These are phyloP conservation scores for Poecilia velifera DNA, from an alignment of 2,797 vertebrate species.

Conservation along the genomic window DNA sequence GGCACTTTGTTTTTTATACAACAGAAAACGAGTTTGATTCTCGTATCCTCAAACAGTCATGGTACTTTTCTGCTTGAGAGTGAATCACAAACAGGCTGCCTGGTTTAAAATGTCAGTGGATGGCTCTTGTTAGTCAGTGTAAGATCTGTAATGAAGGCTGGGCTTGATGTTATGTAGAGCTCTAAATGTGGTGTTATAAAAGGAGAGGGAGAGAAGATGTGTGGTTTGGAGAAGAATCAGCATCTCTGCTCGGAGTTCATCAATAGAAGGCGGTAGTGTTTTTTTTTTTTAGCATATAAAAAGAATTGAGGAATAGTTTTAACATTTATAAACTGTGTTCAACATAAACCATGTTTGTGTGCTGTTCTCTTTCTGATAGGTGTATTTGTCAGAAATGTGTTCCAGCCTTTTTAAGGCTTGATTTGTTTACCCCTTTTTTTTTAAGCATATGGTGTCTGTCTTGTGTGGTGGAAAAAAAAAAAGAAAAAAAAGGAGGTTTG, in stretches of 20 bases:
- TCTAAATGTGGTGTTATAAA: constrained; percentile 54
- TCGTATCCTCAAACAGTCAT: neutral
- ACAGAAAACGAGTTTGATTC: neutral
- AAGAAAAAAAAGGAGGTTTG: constrained; percentile 1
- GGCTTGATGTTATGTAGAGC: constrained; percentile 52
- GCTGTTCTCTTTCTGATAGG: neutral
- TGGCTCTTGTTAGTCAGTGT: constrained; percentile 7
- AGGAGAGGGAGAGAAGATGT: constrained; percentile 52
- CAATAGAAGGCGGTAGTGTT: constrained; percentile 27
- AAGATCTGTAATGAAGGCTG: constrained; percentile 39
- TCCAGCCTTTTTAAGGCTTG: neutral
- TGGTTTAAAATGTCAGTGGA: constrained; percentile 17
- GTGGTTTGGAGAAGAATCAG: constrained; percentile 38
- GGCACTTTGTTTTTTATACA: too few relatives aligned
- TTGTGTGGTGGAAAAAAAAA: neutral
- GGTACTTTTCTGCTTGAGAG: neutral
- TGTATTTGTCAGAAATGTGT: neutral
- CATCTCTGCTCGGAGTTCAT: constrained; percentile 57
- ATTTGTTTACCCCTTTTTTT: neutral
- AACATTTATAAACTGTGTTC: constrained; percentile 14
- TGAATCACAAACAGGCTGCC: neutral
- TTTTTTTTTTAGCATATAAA: constrained; percentile 52
- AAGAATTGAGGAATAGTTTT: constrained; percentile 53
- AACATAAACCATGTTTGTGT: neutral
- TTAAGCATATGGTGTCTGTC: neutral